phyloP scores from a whole-genome alignment of 2,888 invertebrate genomes.

The Mellilla xanthometata region DNA sequence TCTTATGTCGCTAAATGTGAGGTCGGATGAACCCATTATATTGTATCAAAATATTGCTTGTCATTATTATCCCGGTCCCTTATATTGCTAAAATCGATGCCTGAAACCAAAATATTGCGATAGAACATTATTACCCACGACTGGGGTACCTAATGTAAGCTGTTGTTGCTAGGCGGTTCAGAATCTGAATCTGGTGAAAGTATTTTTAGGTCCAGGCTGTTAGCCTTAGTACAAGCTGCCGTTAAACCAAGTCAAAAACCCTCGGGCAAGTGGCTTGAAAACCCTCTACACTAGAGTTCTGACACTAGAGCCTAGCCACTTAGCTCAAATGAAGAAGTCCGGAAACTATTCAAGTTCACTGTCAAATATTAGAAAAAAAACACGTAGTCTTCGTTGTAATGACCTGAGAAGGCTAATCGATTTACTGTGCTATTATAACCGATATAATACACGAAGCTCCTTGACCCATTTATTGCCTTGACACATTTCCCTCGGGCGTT shows the following conservation, averaged over 20 bases:
- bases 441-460: constrained; percentile 36
- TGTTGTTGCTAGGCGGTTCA: too few species aligned
- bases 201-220: too few species aligned
- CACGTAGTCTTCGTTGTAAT: not conserved
- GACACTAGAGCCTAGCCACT: too few species aligned
- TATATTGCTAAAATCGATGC: constrained; percentile 43
- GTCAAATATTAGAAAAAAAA: not conserved
- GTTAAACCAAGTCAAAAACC: too few species aligned
- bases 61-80: constrained; percentile 70
- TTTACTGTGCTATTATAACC: constrained; percentile 33
- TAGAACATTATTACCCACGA: too few species aligned
- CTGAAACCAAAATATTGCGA: not conserved
- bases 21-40: constrained; percentile 59
- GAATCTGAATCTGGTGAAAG: too few species aligned
- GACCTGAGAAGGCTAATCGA: constrained; percentile 32
- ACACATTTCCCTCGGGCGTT: constrained; percentile 48
- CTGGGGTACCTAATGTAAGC: too few species aligned
- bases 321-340: too few species aligned
- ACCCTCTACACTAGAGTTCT: too few species aligned
- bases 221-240: too few species aligned
- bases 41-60: constrained; percentile 71
- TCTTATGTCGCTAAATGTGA: constrained; percentile 40
- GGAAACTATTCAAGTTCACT: too few species aligned
- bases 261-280: too few species aligned
- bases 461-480: constrained; percentile 58